These are phyloP conservation scores for Dasypus novemcinctus DNA, from an alignment of 2,113 vertebrate species.

Conservation along the genomic window DNA sequence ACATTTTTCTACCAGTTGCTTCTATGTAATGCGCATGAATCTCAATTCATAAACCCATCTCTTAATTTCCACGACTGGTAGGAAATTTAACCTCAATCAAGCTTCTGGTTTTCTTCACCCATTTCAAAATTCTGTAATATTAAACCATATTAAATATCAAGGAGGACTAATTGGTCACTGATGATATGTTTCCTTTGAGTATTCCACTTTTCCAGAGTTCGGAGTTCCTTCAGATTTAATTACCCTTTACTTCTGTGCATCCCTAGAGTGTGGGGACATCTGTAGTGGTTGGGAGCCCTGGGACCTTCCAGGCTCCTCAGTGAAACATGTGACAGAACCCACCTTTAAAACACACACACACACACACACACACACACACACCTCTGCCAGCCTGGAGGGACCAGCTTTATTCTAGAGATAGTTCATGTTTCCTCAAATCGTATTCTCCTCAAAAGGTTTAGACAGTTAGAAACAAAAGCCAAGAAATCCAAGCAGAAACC, in stretches of 20 bases:
- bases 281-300: not conserved
- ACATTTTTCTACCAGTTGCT: not conserved
- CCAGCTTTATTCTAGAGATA: not conserved
- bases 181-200: not conserved
- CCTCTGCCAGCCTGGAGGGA: not conserved
- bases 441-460: not conserved
- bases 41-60: not conserved
- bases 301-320: not conserved
- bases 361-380: fast-evolving
- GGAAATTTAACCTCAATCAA: not conserved
- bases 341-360: not conserved
- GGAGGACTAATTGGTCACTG: not conserved
- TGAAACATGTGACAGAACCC: not conserved
- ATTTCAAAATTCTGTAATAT: not conserved
- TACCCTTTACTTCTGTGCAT: not conserved
- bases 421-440: not conserved
- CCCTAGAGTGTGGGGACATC: not conserved
- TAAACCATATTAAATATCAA: not conserved
- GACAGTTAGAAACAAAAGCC: not conserved
- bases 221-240: not conserved
- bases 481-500: not conserved
- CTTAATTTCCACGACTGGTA: not conserved
- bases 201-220: not conserved
- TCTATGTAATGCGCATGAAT: not conserved
- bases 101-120: not conserved